These are phyloP conservation scores for Eueides isabella DNA, from an alignment of 1,140 invertebrate genomes.

Conservation along the genomic window DNA sequence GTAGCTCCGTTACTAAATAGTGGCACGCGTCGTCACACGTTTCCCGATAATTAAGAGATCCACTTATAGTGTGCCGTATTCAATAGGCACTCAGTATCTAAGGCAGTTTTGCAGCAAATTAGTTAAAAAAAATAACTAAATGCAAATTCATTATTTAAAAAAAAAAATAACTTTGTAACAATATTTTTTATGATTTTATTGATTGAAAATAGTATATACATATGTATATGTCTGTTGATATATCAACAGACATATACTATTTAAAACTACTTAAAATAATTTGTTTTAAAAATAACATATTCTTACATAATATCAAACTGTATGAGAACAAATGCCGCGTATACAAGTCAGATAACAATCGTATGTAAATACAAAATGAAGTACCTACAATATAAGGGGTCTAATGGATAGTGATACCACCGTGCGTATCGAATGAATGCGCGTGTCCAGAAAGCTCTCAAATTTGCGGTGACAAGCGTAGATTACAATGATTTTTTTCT, in stretches of 20 bases:
- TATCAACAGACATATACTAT: too few species aligned
- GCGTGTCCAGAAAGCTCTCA: constrained; percentile 51
- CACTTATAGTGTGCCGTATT: constrained; percentile 16
- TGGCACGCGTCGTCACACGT: constrained; percentile 56
- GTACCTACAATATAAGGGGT: constrained; percentile 34
- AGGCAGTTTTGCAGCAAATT: not conserved
- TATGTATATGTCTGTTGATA: too few species aligned
- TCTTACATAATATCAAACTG: not conserved
- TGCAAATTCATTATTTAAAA: too few species aligned
- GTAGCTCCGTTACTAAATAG: constrained; percentile 42
- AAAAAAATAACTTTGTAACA: too few species aligned
- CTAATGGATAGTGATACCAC: constrained; percentile 42
- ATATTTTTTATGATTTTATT: too few species aligned
- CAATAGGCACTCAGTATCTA: not conserved
- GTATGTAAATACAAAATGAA: constrained; percentile 30
- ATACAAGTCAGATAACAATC: constrained; percentile 27
- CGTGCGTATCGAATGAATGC: constrained; percentile 54
- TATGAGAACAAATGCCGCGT: not conserved
- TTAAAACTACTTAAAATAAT: too few species aligned
- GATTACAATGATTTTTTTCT: constrained; percentile 59
- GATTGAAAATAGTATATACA: too few species aligned
- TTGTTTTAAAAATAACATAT: too few species aligned
- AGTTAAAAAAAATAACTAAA: not conserved
- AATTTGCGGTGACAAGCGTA: constrained; percentile 69
- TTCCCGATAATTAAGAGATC: constrained; percentile 58